Percentiles rank a stretch among this genome's conserved stretches.
phyloP scores from a whole-genome alignment of 2,113 vertebrate species.

The Piaya cayana region DNA sequence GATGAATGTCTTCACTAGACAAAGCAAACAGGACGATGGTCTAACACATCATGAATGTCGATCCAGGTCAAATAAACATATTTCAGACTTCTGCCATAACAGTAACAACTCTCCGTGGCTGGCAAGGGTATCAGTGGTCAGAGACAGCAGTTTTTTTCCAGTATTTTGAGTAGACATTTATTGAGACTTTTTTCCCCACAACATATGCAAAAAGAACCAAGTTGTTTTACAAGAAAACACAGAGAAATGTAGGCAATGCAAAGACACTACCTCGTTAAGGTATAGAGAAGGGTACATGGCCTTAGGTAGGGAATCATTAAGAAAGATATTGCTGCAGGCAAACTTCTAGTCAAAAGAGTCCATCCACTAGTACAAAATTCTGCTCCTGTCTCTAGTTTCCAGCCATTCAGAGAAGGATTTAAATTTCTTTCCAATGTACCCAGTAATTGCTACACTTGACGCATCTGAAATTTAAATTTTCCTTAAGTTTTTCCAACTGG shows the following conservation, averaged over 20 bases:
- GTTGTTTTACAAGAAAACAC: background rate
- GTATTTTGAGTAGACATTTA: background rate
- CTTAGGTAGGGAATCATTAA: background rate
- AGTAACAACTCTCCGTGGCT: background rate
- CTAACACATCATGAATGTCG: background rate
- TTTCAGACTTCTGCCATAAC: background rate
- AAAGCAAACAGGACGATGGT: background rate
- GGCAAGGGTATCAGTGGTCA: background rate
- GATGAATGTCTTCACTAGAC: background rate
- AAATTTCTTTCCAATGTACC: background rate
- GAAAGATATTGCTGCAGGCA: background rate
- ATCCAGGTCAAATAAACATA: background rate
- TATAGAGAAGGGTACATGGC: background rate
- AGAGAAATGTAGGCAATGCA: background rate
- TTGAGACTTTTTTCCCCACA: rapidly evolving
- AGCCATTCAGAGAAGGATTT: background rate
- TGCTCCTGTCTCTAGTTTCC: background rate
- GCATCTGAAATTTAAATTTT: background rate
- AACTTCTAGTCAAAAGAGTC: background rate
- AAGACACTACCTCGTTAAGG: background rate
- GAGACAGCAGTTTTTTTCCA: background rate
- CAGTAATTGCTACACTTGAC: background rate
- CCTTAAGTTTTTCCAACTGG: background rate
- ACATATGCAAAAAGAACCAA: background rate
- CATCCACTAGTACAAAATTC: background rate